Evolutionary conservation across 2,113 vertebrate species (phyloP).

Genomic region (Apistogramma diplotaenia): DNA sequence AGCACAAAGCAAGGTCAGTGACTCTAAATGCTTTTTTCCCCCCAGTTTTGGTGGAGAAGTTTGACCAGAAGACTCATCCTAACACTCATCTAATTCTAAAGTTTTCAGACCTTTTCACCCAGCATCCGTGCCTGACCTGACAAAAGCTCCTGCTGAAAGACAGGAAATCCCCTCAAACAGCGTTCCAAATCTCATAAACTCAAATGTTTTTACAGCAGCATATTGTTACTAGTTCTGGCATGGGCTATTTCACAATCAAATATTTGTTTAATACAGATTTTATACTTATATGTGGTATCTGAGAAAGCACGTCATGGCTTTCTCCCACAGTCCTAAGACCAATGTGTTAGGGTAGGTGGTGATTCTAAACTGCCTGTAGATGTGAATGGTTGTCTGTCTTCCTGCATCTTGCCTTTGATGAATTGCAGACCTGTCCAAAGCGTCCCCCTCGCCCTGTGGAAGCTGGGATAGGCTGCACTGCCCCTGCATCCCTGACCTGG

Average conservation of each 20-base stretch:
- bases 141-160: background rate
- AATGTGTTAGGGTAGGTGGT: background rate
- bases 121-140: background rate
- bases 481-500: background rate
- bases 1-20: background rate
- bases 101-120: background rate
- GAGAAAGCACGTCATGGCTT: background rate
- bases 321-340: background rate
- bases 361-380: background rate
- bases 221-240: background rate
- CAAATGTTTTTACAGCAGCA: background rate
- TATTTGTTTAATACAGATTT: background rate
- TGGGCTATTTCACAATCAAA: background rate
- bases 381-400: background rate
- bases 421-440: background rate
- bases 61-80: background rate
- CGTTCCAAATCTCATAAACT: background rate
- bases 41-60: background rate
- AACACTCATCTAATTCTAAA: background rate
- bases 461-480: background rate
- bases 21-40: background rate
- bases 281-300: background rate
- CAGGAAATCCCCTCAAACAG: constrained; percentile 9
- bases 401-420: background rate
- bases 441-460: no score